These are phyloP conservation scores for Pterophyllum scalare DNA, from an alignment of 2,113 vertebrate genomes.

Conservation along the genomic window DNA sequence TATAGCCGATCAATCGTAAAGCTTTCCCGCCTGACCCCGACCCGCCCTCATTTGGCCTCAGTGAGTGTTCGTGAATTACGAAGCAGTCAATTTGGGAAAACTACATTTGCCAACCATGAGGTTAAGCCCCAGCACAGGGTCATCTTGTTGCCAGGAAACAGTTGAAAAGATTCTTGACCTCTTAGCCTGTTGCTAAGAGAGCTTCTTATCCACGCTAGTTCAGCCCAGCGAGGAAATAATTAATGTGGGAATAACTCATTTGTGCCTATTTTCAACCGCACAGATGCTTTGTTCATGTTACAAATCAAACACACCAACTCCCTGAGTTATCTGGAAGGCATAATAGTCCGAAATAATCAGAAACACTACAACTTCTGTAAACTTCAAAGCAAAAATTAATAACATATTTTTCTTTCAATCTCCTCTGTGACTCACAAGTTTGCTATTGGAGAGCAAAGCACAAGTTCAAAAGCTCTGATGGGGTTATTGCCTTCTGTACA, in stretches of 20 bases:
- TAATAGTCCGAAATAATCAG: background rate
- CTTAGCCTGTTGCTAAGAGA: slow-evolving; percentile 26
- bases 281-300: background rate
- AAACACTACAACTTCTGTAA: background rate
- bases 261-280: background rate
- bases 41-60: slow-evolving; percentile 48
- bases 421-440: slow-evolving; percentile 34
- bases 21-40: slow-evolving; percentile 47
- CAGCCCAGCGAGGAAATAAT: background rate
- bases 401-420: background rate
- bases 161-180: slow-evolving; percentile 57
- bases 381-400: slow-evolving; percentile 32
- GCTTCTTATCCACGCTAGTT: background rate
- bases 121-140: background rate
- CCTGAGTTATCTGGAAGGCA: background rate
- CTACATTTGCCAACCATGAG: slow-evolving; percentile 9
- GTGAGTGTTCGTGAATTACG: slow-evolving; percentile 39
- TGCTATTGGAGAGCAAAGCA: slow-evolving; percentile 38
- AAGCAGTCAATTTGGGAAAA: slow-evolving; percentile 33
- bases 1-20: slow-evolving; percentile 28
- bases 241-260: background rate
- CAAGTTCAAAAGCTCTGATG: slow-evolving; percentile 54
- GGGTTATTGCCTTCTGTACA: slow-evolving; percentile 51
- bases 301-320: background rate
- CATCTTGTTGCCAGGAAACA: slow-evolving; percentile 61